phyloP scores from a whole-genome alignment of 2,797 vertebrate species.

The Hippocampus kuda region DNA sequence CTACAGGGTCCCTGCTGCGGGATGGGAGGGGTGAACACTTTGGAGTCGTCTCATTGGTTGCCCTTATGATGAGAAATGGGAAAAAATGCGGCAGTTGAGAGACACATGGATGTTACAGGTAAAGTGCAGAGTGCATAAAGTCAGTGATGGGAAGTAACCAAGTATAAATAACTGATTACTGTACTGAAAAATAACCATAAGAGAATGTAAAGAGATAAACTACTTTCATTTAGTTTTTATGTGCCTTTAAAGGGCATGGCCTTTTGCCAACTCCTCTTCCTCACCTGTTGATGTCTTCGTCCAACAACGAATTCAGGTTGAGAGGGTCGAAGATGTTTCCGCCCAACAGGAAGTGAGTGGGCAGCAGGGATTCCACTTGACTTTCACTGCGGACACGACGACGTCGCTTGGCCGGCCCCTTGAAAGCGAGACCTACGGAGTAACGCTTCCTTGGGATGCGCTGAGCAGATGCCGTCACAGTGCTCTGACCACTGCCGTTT shows the following conservation, averaged over 20 bases:
- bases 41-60: slow-evolving; percentile 70
- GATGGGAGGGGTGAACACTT: slow-evolving; percentile 78
- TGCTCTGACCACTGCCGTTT: slow-evolving; percentile 12
- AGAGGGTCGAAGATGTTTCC: slow-evolving; percentile 90
- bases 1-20: slow-evolving; percentile 71
- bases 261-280: neutral
- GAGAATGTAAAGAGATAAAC: neutral
- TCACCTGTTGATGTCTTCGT: slow-evolving; percentile 79
- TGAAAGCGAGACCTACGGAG: slow-evolving; percentile 69
- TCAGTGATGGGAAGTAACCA: neutral
- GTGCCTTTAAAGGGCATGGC: neutral
- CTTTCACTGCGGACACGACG: slow-evolving; percentile 77
- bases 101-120: neutral
- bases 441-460: slow-evolving; percentile 64
- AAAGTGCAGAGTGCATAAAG: neutral
- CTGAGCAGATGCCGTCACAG: slow-evolving; percentile 27
- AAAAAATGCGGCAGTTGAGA: neutral
- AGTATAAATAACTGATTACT: neutral
- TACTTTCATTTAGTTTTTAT: neutral
- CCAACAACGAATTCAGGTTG: slow-evolving; percentile 86
- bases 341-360: slow-evolving; percentile 79
- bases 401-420: slow-evolving; percentile 68
- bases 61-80: slow-evolving; percentile 19
- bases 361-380: slow-evolving; percentile 69
- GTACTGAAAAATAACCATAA: neutral